Percentiles rank a stretch among this genome's conserved stretches.
Evolutionary conservation across 2,797 vertebrate species (phyloP).

Genomic region (Acrossocheilus wenchowensis): DNA sequence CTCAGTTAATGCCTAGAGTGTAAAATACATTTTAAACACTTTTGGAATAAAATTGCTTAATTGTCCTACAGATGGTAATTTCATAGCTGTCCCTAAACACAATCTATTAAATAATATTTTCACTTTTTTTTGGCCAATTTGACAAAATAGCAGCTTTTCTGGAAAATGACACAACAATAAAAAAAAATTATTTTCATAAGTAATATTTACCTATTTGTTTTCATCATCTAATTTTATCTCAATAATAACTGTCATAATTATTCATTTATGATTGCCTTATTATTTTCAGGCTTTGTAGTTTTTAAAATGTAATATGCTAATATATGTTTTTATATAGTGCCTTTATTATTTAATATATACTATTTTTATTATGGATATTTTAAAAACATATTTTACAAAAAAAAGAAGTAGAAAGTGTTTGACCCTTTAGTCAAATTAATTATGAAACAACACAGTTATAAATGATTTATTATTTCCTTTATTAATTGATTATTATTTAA

Average conservation of each 20-base stretch:
- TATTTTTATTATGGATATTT: too few relatives aligned
- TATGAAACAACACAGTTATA: not conserved
- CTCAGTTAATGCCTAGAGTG: not conserved
- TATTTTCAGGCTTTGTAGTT: not conserved
- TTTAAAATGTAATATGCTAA: not conserved
- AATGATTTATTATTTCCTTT: not conserved
- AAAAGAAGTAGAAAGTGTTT: not conserved
- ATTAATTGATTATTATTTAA: too few relatives aligned
- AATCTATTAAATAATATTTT: not conserved
- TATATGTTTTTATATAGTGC: not conserved
- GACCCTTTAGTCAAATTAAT: not conserved
- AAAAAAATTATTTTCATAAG: not conserved
- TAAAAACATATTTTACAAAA: too few relatives aligned
- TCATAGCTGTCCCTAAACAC: not conserved
- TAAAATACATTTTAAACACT: not conserved
- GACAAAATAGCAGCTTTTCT: not conserved
- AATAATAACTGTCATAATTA: not conserved
- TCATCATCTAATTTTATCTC: not conserved
- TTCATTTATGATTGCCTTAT: not conserved
- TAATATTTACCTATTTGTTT: not conserved
- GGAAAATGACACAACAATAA: not conserved
- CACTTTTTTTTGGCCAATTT: not conserved
- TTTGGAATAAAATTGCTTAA: not conserved
- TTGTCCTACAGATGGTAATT: not conserved
- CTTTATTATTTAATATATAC: too few relatives aligned